Base-by-base conservation (phyloP, 2,888 invertebrate species). In the Drosophila lutescens region DNA sequence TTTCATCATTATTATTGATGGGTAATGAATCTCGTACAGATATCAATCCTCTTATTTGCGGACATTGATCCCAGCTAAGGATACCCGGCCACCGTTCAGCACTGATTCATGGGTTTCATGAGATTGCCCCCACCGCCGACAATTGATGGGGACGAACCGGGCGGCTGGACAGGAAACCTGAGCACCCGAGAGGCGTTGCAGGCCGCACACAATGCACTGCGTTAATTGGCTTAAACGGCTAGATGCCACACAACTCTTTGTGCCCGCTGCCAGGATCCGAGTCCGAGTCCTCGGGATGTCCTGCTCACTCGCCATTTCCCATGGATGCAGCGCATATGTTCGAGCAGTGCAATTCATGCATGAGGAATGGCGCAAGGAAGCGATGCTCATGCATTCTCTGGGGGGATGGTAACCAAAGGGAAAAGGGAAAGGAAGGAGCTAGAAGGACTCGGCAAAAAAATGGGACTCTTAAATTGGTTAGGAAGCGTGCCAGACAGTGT, bases 401-500 rank as follows among this genome's bases (percentile, higher is more conserved):
- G 51, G 23, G 61, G 61, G 50, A 56, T 47, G 46, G 57, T 36
- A n/a, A n/a, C n/a, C n/a, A n/a, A n/a, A n/a, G n/a, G n/a, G n/a
- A 54, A 26, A 30, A 44, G 59, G 20, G 34, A 36, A 38, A 13
- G 36, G 23, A 12, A 30, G 46, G 15, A 13, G 15, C 12, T 6
- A 13, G 15, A 20, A 17, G 49, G 44, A 36, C 51, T 20, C 30
- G 17, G 26, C 26, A 15, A 46, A 78, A 87, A 87, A 85, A 81
- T 74, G 75, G 40, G 72, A 72, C 73, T 79, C 71, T 88, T 74
- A 76, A 83, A 88, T 86, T 88, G 86, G 70, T 82, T 73, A 74
- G 88, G 69, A 79, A 86, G 83, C 83, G 74, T 82, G 80, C 80
- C 83, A 73, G 79, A 76, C 86, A 86, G 80, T 82, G 82, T 83